phyloP scores from a whole-genome alignment of 2,888 invertebrate species.

The Phengaris arion region DNA sequence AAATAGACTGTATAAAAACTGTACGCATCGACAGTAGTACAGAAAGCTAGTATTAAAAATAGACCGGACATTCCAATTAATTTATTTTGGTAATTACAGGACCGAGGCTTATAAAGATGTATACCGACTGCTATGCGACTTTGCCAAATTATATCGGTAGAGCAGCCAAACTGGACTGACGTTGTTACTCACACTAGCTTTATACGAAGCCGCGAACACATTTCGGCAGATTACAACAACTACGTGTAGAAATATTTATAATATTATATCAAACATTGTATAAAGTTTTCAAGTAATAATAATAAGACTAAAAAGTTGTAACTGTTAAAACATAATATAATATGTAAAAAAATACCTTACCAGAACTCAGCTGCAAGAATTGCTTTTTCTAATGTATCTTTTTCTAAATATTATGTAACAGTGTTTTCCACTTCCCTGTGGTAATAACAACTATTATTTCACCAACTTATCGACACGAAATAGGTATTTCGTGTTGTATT shows the following conservation, averaged over 20 bases:
- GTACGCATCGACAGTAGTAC: no score
- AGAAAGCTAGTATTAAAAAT: no score
- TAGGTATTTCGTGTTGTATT: no score
- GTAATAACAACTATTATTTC: no score
- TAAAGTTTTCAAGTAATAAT: background rate
- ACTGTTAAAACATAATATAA: background rate
- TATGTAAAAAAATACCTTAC: background rate
- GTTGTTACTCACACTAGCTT: background rate
- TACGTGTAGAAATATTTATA: background rate
- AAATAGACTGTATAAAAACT: no score
- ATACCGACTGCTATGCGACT: slow-evolving; percentile 88
- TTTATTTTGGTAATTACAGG: slow-evolving; percentile 70
- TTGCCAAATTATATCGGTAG: slow-evolving; percentile 93
- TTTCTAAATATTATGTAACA: no score
- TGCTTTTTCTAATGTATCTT: no score
- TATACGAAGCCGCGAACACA: background rate
- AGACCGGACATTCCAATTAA: no score
- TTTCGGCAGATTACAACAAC: background rate
- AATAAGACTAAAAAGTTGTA: background rate
- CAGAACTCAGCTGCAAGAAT: background rate
- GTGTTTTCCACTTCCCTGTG: no score
- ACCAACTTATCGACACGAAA: no score
- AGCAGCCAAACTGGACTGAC: slow-evolving; percentile 56
- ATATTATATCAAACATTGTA: background rate
- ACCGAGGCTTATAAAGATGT: slow-evolving; percentile 89